These are phyloP conservation scores for Buteo buteo DNA, from an alignment of 2,113 vertebrate genomes.

Conservation along the genomic window DNA sequence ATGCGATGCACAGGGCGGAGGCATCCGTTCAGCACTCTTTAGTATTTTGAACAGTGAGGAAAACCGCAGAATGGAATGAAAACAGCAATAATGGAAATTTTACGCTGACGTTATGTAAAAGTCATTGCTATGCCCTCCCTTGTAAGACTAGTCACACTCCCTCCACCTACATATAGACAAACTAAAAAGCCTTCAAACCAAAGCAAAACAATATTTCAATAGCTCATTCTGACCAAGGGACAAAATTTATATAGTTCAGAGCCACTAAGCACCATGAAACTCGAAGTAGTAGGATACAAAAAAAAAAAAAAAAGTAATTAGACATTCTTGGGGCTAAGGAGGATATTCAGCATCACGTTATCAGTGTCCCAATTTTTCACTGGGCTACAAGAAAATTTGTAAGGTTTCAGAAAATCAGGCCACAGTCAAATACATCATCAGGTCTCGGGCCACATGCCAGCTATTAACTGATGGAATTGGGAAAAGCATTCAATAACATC, in stretches of 20 bases:
- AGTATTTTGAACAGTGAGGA: not conserved
- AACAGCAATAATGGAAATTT: not conserved
- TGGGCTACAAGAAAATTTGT: not conserved
- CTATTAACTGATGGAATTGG: not conserved
- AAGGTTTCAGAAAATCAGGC: not conserved
- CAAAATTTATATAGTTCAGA: not conserved
- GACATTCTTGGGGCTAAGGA: not conserved
- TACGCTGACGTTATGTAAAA: not conserved
- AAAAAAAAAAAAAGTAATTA: not conserved
- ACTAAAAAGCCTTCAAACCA: not conserved
- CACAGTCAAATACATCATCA: not conserved
- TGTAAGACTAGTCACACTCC: not conserved
- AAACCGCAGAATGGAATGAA: not conserved
- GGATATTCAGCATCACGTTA: not conserved
- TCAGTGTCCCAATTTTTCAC: not conserved
- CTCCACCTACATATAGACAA: not conserved
- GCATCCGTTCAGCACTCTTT: fast-evolving
- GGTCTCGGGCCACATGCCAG: not conserved
- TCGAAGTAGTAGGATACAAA: not conserved
- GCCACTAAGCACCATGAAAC: not conserved
- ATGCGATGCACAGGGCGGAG: fast-evolving
- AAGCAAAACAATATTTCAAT: not conserved
- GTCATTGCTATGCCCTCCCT: not conserved
- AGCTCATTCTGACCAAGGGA: not conserved
- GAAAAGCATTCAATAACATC: not conserved